phyloP scores from a whole-genome alignment of 2,113 vertebrate species.

The Panthera leo region DNA sequence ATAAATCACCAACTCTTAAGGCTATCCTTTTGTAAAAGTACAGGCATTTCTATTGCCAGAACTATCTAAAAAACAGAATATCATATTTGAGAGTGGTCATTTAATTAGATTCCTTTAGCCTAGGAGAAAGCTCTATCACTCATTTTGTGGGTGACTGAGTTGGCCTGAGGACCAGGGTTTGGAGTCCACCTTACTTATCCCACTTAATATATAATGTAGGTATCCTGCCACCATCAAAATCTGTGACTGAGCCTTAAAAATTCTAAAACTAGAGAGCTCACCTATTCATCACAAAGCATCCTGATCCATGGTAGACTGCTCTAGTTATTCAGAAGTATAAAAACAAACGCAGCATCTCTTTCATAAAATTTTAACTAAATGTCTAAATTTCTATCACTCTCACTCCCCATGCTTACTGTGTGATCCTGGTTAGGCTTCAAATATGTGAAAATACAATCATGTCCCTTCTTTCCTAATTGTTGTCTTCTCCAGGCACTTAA shows the following conservation, averaged over 20 bases:
- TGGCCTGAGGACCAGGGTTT: not conserved
- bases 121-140: not conserved
- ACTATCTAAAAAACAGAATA: not conserved
- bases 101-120: not conserved
- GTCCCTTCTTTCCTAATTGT: not conserved
- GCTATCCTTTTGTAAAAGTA: not conserved
- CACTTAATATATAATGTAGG: rapidly evolving
- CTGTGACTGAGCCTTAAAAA: not conserved
- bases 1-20: not conserved
- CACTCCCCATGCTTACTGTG: not conserved
- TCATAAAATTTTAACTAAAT: not conserved
- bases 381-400: not conserved
- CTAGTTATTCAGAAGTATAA: not conserved
- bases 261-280: not conserved
- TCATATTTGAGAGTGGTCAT: not conserved
- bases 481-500: not conserved
- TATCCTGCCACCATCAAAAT: not conserved
- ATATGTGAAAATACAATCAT: not conserved
- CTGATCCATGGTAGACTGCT: not conserved
- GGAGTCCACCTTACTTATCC: not conserved
- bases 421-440: not conserved
- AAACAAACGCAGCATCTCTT: not conserved
- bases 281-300: not conserved
- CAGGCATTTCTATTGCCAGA: not conserved
- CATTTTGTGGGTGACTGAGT: not conserved